phyloP scores from a whole-genome alignment of 2,888 invertebrate genomes.

The Anorthoa munda region DNA sequence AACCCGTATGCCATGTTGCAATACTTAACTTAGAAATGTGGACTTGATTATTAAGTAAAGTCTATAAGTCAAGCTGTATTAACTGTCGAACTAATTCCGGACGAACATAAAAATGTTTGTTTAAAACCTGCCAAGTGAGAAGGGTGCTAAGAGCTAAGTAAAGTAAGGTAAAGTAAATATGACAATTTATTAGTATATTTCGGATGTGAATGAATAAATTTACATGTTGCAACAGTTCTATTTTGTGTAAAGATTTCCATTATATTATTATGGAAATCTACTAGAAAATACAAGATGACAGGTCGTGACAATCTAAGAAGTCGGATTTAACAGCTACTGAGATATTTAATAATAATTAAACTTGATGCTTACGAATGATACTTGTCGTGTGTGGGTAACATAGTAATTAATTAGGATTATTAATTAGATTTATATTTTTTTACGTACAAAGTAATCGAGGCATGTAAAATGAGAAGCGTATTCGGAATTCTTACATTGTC shows the following conservation, averaged over 20 bases:
- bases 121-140: slow-evolving; percentile 37
- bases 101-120: slow-evolving; percentile 45
- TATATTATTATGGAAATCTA: not conserved
- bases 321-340: too few species aligned
- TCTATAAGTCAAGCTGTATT: slow-evolving; percentile 52
- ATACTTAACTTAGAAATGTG: slow-evolving; percentile 44
- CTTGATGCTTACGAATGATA: too few species aligned
- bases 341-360: too few species aligned
- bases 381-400: too few species aligned
- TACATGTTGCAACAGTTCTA: slow-evolving; percentile 24
- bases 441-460: too few species aligned
- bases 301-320: too few species aligned
- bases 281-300: not conserved
- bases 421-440: too few species aligned
- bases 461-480: too few species aligned
- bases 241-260: slow-evolving; percentile 7
- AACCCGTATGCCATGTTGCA: slow-evolving; percentile 31
- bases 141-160: slow-evolving; percentile 43
- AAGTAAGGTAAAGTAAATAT: slow-evolving; percentile 30
- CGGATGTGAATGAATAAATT: slow-evolving; percentile 2
- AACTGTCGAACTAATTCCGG: slow-evolving; percentile 40
- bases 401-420: too few species aligned
- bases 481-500: too few species aligned
- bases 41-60: slow-evolving; percentile 48
- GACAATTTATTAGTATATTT: not conserved